These are phyloP conservation scores for Drosophila prosaltans DNA, from an alignment of 1,140 invertebrate species.

Conservation along the genomic window DNA sequence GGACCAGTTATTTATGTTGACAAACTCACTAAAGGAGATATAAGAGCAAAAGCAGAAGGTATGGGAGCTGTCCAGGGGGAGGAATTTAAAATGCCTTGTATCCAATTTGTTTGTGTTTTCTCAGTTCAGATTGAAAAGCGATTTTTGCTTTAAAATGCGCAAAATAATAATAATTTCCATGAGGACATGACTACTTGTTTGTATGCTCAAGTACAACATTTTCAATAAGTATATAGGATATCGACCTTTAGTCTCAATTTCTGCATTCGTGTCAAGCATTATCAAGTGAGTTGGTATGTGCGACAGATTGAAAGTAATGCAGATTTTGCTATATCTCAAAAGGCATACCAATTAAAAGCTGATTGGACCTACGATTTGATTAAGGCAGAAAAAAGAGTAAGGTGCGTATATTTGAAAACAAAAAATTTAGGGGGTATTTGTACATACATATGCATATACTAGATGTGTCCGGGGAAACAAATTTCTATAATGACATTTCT, in stretches of 20 bases:
- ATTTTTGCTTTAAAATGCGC: conserved; percentile 20
- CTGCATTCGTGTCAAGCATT: neutral
- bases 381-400: too few relatives aligned
- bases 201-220: neutral
- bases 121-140: conserved; percentile 32
- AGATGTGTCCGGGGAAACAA: too few relatives aligned
- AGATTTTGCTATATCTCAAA: conserved; percentile 52
- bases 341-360: neutral
- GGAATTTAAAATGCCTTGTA: conserved; percentile 52
- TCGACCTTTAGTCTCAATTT: conserved; percentile 56
- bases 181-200: neutral
- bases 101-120: conserved; percentile 28
- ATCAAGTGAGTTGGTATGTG: conserved; percentile 3
- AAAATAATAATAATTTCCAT: conserved; percentile 26
- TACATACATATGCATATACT: too few relatives aligned
- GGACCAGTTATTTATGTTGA: conserved; percentile 59
- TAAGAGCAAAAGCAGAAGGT: conserved; percentile 36
- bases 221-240: conserved; percentile 45
- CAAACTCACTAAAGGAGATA: conserved; percentile 39
- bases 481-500: too few relatives aligned
- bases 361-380: neutral
- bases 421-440: too few relatives aligned
- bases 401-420: too few relatives aligned
- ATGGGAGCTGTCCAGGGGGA: conserved; percentile 48
- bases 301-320: conserved; percentile 24